Evolutionary conservation across 2,113 vertebrate genomes (phyloP), one percentile per base, ranked within the genome.

Genomic region (Acinonyx jubatus): DNA sequence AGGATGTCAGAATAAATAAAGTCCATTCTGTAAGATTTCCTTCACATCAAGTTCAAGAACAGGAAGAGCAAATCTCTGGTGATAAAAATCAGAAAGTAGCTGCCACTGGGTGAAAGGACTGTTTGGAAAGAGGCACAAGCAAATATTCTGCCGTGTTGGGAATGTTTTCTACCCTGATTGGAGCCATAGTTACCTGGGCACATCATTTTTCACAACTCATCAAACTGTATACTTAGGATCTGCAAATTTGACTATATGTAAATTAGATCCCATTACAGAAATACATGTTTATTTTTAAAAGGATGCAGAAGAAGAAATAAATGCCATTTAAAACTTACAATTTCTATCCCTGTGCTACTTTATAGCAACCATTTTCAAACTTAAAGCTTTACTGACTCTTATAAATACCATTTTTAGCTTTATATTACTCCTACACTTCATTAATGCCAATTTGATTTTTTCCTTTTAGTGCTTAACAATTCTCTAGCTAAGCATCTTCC

Each of bases 401-500:
- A 15, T 48, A 78, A 93, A 89, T 61, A 66, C 7, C 29, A 74
- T 73, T 91, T 96, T 90, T 91, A 91, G 18, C 52, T 92, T 89
- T 74, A 29, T 19, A 27, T 78, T 66, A 84, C 57, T 97, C 84
- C 71, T 50, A 69, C 57, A 69, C 33, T 94, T 93, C 55, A 93
- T 82, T 97, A 93, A 91, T 80, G 84, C 41, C 74, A n/a, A n/a
- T 27, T 3, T 3, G 65, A 63, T 82, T 93, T 57, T 86, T 92
- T 86, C 87, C 48, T 45, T 66, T 63, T 57, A 25, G 13, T 1
- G 63, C 3, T 71, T 31, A 31, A 36, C 29, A 79, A 41, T 85
- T 92, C 78, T 68, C 66, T 92, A 98, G 86, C 94, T 78, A 97
- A 96, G 65, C 92, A 86, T 97, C 91, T 25, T 96, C 92, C 88